phyloP scores from a whole-genome alignment of 2,113 vertebrate genomes.

The Falcunculus frontatus region DNA sequence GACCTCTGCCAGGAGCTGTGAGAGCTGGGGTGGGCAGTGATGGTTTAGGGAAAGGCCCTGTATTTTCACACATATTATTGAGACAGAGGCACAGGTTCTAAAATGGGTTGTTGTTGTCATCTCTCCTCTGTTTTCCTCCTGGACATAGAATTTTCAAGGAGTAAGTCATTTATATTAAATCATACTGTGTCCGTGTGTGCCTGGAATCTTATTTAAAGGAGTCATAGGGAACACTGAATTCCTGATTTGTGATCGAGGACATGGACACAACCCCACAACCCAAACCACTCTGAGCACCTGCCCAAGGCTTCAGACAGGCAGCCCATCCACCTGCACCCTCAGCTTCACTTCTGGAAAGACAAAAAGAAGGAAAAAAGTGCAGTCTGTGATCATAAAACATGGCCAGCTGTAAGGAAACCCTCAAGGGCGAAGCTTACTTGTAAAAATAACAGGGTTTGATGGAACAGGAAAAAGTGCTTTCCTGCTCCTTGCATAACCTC shows the following conservation, averaged over 20 bases:
- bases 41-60: background rate
- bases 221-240: background rate
- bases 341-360: background rate
- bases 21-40: background rate
- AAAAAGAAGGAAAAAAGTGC: background rate
- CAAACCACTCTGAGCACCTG: background rate
- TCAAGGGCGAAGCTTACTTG: background rate
- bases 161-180: background rate
- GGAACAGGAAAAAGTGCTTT: background rate
- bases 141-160: background rate
- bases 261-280: background rate
- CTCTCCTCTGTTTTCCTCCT: background rate
- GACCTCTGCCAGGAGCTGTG: background rate
- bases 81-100: background rate
- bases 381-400: fast-evolving
- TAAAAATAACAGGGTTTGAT: background rate
- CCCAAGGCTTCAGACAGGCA: background rate
- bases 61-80: background rate
- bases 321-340: background rate
- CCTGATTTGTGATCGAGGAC: background rate
- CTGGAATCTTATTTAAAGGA: background rate
- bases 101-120: background rate
- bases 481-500: background rate
- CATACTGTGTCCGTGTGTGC: fast-evolving
- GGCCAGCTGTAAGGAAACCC: fast-evolving